These are phyloP conservation scores for Agrilus planipennis DNA, from an alignment of 1,140 invertebrate genomes.

Conservation along the genomic window DNA sequence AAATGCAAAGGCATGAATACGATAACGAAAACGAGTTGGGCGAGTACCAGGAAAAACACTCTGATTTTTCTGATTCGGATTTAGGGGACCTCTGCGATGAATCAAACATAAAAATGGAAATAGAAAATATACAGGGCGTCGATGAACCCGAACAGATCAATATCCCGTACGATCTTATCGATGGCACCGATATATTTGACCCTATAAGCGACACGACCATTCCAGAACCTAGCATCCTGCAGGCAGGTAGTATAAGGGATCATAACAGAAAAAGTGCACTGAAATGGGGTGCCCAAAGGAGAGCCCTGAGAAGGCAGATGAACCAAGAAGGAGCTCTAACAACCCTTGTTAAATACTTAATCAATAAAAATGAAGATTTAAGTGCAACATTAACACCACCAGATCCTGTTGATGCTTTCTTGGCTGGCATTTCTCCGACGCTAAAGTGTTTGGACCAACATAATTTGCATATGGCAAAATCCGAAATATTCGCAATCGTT, in stretches of 20 bases:
- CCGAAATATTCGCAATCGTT: conserved; percentile 14
- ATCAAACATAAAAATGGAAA: not conserved
- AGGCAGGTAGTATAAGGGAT: no score
- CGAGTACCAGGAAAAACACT: no score
- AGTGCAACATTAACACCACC: not conserved
- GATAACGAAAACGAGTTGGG: no score
- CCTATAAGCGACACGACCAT: no score
- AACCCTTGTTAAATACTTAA: conserved; percentile 3
- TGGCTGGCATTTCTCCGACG: conserved; percentile 12
- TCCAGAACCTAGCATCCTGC: no score
- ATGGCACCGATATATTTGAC: not conserved
- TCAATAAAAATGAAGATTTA: conserved; percentile 1
- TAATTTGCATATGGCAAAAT: conserved; percentile 16
- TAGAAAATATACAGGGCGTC: not conserved
- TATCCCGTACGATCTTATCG: no score
- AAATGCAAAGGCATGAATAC: not conserved
- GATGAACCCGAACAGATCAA: no score
- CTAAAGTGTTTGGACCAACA: conserved; percentile 14
- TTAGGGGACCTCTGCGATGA: not conserved
- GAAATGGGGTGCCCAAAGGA: no score
- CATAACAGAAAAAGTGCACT: no score
- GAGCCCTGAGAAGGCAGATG: not conserved
- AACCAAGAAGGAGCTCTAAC: conserved; percentile 1
- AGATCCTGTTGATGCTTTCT: conserved; percentile 17
- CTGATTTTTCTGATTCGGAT: no score